Percentiles rank a stretch among this genome's conserved stretches.
phyloP scores from a whole-genome alignment of 1,140 invertebrate species.

The Paraescarpia echinospica region DNA sequence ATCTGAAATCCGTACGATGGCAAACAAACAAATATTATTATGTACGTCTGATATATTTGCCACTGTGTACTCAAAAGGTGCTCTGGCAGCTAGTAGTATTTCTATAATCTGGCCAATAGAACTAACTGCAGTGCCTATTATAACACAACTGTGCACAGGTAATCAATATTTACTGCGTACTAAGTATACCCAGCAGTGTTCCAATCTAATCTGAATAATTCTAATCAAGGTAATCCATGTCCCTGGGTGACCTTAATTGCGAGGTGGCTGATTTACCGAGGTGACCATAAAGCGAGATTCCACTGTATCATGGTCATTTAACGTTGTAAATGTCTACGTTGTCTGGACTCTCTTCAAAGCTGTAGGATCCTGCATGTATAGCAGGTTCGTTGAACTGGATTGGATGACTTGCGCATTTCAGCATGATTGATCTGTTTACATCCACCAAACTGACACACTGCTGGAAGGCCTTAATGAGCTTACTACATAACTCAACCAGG shows the following conservation, averaged over 20 bases:
- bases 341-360: not conserved
- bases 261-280: too few species aligned
- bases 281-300: too few species aligned
- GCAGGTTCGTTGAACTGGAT: not conserved
- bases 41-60: too few species aligned
- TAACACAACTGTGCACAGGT: not conserved
- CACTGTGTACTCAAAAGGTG: too few species aligned
- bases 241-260: too few species aligned
- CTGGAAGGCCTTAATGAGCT: not conserved
- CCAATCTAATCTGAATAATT: not conserved
- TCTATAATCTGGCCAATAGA: not conserved
- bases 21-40: too few species aligned
- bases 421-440: not conserved
- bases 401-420: not conserved
- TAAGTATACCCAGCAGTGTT: not conserved
- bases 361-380: not conserved
- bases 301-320: too few species aligned
- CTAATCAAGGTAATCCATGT: too few species aligned
- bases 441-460: not conserved
- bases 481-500: not conserved
- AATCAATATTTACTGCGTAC: not conserved
- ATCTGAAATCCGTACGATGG: too few species aligned
- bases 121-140: not conserved
- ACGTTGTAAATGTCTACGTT: too few species aligned
- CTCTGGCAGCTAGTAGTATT: not conserved